Conservation (phyloP, 2,888 invertebrate species). For the Melanophora roralis region DNA sequence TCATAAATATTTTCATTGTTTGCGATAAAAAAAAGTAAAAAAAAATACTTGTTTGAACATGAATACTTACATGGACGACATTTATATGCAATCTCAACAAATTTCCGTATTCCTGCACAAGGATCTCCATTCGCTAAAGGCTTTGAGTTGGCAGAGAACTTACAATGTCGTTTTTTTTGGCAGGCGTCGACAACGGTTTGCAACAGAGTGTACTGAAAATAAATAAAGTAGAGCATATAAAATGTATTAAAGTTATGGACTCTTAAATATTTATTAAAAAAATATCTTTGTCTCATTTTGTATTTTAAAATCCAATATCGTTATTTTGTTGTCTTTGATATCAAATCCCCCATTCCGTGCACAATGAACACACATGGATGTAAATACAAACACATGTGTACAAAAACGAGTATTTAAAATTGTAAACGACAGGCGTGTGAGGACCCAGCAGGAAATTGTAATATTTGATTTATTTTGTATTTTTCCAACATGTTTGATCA, state of each 20-base stretch:
- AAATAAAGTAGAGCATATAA: not conserved
- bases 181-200: constrained; percentile 96
- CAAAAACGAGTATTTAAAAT: not conserved
- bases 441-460: constrained; percentile 12
- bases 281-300: not conserved
- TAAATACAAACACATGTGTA: no score
- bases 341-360: not conserved
- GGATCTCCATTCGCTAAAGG: constrained; percentile 91
- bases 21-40: not conserved
- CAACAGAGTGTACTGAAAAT: constrained; percentile 88
- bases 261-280: constrained; percentile 24
- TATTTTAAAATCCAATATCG: not conserved
- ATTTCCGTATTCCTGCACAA: constrained; percentile 93
- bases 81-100: constrained; percentile 97
- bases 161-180: constrained; percentile 94
- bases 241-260: constrained; percentile 11
- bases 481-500: no score
- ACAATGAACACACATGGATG: not conserved
- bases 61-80: constrained; percentile 94
- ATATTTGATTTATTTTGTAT: no score
- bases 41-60: not conserved
- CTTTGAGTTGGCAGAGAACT: constrained; percentile 91
- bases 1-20: constrained; percentile 11
- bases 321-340: constrained; percentile 22
- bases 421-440: not conserved